These are phyloP conservation scores for Hemaris fuciformis DNA, from an alignment of 2,888 invertebrate species.

Conservation along the genomic window DNA sequence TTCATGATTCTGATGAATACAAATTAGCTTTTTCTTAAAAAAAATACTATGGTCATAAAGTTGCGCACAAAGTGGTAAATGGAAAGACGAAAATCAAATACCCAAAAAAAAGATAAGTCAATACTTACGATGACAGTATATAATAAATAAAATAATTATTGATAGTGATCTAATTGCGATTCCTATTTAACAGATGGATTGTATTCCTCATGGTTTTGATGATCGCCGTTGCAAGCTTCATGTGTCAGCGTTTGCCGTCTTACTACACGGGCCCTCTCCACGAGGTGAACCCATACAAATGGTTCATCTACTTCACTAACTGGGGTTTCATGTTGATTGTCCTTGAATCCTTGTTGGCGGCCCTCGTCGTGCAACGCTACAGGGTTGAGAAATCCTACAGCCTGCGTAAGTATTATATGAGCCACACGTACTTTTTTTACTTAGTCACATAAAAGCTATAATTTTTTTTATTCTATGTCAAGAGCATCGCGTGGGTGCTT, in stretches of 20 bases:
- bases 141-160: no score
- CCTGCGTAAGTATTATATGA: constrained; percentile 38
- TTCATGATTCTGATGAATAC: no score
- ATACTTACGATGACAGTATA: not conserved
- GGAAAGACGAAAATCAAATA: no score
- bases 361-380: constrained; percentile 74
- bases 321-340: constrained; percentile 85
- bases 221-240: constrained; percentile 68
- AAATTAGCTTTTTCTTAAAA: no score
- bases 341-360: constrained; percentile 80
- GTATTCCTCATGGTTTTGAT: constrained; percentile 76
- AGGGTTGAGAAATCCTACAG: constrained; percentile 50
- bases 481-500: constrained; percentile 53
- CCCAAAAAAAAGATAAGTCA: no score
- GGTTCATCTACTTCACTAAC: constrained; percentile 88
- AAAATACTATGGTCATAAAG: no score
- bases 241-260: constrained; percentile 62
- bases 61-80: no score
- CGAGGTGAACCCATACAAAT: constrained; percentile 79
- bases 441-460: not conserved
- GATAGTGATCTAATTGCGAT: no score
- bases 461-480: constrained; percentile 39
- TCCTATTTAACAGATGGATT: constrained; percentile 67
- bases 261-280: constrained; percentile 57
- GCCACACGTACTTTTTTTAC: not conserved